Percentiles rank a stretch among this genome's conserved stretches.
These are phyloP conservation scores for Monochamus saltuarius DNA, from an alignment of 1,140 invertebrate species.

Conservation along the genomic window DNA sequence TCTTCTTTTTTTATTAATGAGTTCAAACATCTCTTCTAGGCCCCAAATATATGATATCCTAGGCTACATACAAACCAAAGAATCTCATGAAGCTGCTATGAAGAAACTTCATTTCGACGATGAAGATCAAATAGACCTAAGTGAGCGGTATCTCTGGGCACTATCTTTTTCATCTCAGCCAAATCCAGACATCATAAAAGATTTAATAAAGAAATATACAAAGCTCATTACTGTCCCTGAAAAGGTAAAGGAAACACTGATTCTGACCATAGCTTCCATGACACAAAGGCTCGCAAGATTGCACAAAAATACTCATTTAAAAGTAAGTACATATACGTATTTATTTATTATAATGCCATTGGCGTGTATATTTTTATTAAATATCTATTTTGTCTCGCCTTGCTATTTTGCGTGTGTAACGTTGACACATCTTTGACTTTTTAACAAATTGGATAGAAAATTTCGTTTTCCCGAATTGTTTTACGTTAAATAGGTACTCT, in stretches of 20 bases:
- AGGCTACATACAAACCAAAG: constrained; percentile 67
- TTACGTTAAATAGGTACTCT: too few relatives aligned
- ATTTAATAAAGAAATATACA: constrained; percentile 57
- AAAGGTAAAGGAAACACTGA: constrained; percentile 64
- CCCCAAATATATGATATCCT: constrained; percentile 69
- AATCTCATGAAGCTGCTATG: constrained; percentile 68
- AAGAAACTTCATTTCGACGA: constrained; percentile 62
- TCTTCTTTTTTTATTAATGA: constrained; percentile 15
- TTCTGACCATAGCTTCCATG: constrained; percentile 66
- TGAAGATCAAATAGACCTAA: constrained; percentile 58
- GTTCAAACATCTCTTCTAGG: constrained; percentile 45
- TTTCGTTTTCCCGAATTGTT: too few relatives aligned
- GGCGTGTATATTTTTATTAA: too few relatives aligned
- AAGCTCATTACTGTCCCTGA: constrained; percentile 55
- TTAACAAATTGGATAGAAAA: too few relatives aligned
- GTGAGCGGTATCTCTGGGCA: constrained; percentile 74
- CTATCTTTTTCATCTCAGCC: constrained; percentile 66
- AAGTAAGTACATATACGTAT: too few relatives aligned
- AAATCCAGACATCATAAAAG: constrained; percentile 59
- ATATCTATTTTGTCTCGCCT: too few relatives aligned
- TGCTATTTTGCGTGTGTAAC: too few relatives aligned
- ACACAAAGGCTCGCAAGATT: constrained; percentile 51
- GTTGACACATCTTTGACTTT: too few relatives aligned
- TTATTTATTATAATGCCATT: too few relatives aligned
- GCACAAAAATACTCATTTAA: constrained; percentile 41